Conservation (phyloP, 2,113 vertebrate genomes). For the Chloropsis hardwickii region DNA sequence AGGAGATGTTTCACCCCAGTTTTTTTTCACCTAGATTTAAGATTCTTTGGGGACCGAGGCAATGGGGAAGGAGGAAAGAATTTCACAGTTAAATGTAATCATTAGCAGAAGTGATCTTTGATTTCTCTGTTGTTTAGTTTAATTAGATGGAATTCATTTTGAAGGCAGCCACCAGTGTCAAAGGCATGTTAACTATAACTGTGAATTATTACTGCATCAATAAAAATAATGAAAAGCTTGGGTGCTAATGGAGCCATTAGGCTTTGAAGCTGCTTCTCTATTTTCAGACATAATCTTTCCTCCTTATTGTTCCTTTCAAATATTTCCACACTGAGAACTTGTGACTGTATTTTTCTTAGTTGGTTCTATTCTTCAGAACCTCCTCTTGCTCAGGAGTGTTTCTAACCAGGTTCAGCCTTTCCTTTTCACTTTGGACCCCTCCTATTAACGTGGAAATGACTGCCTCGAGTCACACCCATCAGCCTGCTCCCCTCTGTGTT, state of each 20-base stretch:
- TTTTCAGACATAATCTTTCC: constrained; percentile 31
- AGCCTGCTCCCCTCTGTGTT: background rate
- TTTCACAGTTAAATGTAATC: background rate
- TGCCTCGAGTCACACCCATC: background rate
- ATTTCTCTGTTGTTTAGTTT: constrained; percentile 49
- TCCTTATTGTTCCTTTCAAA: constrained; percentile 15
- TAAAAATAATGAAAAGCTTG: constrained; percentile 66
- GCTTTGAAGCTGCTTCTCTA: constrained; percentile 38
- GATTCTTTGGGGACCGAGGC: background rate
- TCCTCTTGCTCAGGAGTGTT: background rate
- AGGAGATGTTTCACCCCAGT: too few relatives aligned
- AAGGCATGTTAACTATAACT: constrained; percentile 49
- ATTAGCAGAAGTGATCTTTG: constrained; percentile 48
- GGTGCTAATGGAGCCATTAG: constrained; percentile 47
- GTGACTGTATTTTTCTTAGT: background rate
- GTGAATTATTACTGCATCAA: constrained; percentile 63
- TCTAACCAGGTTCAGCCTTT: background rate
- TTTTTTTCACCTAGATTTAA: background rate
- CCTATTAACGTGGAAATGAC: background rate
- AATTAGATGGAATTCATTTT: constrained; percentile 57
- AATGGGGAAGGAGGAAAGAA: background rate
- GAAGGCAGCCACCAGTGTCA: constrained; percentile 27
- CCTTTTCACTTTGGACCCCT: background rate
- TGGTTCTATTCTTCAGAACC: background rate
- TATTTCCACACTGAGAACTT: background rate